Evolutionary conservation across 2,797 vertebrate genomes (phyloP), one percentile per base, ranked within the genome.

Genomic region (Manis javanica): DNA sequence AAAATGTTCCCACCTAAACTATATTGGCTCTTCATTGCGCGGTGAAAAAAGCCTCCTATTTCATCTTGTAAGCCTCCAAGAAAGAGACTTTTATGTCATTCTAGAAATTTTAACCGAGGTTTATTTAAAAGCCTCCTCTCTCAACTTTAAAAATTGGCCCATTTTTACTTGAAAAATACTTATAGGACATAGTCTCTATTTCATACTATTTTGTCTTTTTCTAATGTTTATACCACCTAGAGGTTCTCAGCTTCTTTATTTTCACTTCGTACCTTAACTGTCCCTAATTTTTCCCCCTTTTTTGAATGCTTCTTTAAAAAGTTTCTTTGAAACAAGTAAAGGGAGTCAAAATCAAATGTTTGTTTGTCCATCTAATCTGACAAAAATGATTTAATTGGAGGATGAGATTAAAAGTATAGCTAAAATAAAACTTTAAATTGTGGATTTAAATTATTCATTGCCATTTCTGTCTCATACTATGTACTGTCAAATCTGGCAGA

Each of bases 191-290:
- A 53, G 51, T 51, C 53, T 72, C 46, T 46, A 1, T 88, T 74
- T 51, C 71, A n/a, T 88, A 82, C 49, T 63, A 57, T 82, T 94
- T 87, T 82, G 37, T 87, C 15, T 55, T 87, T 61, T 51, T 81
- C 57, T 74, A 63, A 31, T 63, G 55, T 11, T 72, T 93, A 61
- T 79, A 59, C 39, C 26, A 77, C 29, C 29, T 87, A 51, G 34
- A 79, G 5, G 16, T 66, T 68, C 29, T 87, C 29, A 74, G 3
- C 42, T 71, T 42, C 29, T 57, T 63, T 63, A 34, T 66, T 89
- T 89, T 75, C 64, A 55, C 49, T 77, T 68, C 55, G 24, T 77
- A 34, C 57, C 37, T 57, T 74, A 49, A 63, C 57, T 91, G 59
- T 34, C 42, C 9, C 26, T 72, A 53, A 37, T 7, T 18, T 59